Base-by-base conservation (phyloP, 30 jellyfish, hydroid and myxozoan species). In the Turritopsis rubra region DNA sequence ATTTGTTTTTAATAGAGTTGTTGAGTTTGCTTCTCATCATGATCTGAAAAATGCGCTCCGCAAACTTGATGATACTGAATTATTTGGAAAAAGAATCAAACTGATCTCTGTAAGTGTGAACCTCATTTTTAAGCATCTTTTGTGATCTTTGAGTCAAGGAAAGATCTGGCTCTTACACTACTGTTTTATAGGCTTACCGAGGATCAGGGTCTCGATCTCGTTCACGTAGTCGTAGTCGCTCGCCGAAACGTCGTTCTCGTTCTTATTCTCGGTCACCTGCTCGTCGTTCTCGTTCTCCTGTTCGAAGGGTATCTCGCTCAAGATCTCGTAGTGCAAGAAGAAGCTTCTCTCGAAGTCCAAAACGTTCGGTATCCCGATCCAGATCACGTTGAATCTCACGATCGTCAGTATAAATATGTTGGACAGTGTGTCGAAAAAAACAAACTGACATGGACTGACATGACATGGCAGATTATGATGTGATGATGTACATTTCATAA, bases 281-380 rank as follows among this genome's bases (percentile, higher is more conserved):
- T 16, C 60, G 60, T 13, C 60, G 60, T 3, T 29, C 84, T 28
- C 84, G 84, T 13, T 76, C 87, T 18, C 87, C 87, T 3, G 87
- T 80, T 29, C 77, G 77, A 23, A 23, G 77, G 31, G 21, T 68
- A 68, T 60, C 83, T 1, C 88, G 88, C 24, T 82, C 88, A 29
- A 54, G 88, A 0, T 82, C 88, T 24, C 85, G 86, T 20, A 80
- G 87, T 82, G 87, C 88, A n/a, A 80, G 87, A 53, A 82, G 88
- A 52, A 82, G 88, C n/a, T 29, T 70, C 8, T 82, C 88, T 17
- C 52, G 88, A 82, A 65, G 85, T 71, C 84, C 85, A 18, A 66
- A 85, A 66, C 85, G 88, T 23, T 66, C 88, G 1, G 8, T 71
- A 21, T 82, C 88, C 9, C 54, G 88, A 28, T 82, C 88, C 18